phyloP scores from a whole-genome alignment of 2,113 vertebrate genomes.

The Gadus macrocephalus region DNA sequence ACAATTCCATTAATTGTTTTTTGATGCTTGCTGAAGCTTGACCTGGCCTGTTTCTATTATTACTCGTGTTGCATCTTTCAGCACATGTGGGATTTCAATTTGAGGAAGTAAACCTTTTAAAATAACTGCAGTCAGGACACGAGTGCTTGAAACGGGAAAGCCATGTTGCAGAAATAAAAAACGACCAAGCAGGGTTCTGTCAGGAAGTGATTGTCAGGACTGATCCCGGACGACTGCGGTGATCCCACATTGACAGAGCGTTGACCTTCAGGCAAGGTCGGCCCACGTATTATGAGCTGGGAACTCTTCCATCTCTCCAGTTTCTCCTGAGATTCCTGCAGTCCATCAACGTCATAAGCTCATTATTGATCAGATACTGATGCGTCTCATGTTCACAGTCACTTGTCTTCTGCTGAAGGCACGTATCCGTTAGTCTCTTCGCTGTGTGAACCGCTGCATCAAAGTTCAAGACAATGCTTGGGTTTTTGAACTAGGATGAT shows the following conservation, averaged over 20 bases:
- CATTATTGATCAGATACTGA: slow-evolving; percentile 68
- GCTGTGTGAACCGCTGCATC: slow-evolving; percentile 23
- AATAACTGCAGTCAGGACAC: too few species aligned
- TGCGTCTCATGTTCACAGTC: slow-evolving; percentile 63
- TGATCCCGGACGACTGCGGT: slow-evolving; percentile 22
- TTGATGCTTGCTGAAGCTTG: too few species aligned
- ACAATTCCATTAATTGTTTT: too few species aligned
- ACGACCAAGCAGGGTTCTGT: too few species aligned
- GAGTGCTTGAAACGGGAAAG: too few species aligned
- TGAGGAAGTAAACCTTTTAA: too few species aligned
- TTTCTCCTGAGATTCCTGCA: slow-evolving; percentile 65
- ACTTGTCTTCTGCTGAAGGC: slow-evolving; percentile 48
- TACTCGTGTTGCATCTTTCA: too few species aligned
- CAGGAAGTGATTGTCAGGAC: not conserved
- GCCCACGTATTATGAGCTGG: slow-evolving; percentile 35
- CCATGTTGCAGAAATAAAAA: too few species aligned
- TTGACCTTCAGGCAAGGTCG: slow-evolving; percentile 64
- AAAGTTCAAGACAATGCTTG: not conserved
- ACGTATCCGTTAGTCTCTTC: slow-evolving; percentile 19
- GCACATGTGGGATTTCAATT: too few species aligned
- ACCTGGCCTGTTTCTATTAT: too few species aligned
- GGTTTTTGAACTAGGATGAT: too few species aligned
- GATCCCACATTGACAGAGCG: slow-evolving; percentile 24
- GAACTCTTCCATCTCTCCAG: slow-evolving; percentile 60
- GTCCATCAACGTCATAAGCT: slow-evolving; percentile 73